phyloP scores from a whole-genome alignment of 30 jellyfish, hydroid and myxozoan species.

The Catostylus mosaicus region DNA sequence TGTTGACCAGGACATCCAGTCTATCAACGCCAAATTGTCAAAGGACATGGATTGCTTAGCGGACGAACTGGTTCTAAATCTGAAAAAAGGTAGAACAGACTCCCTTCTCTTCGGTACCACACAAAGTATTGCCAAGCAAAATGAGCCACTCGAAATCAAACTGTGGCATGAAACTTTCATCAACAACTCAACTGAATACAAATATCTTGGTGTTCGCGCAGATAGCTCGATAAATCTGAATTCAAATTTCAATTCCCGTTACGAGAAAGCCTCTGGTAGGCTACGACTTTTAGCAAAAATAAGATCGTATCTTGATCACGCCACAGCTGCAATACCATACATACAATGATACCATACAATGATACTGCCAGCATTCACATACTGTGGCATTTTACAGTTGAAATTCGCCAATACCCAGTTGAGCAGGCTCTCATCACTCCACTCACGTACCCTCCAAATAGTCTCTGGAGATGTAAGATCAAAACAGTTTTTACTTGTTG shows the following conservation, averaged over 20 bases:
- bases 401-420: too few species aligned
- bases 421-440: too few species aligned
- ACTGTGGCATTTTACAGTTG: too few species aligned
- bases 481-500: too few species aligned
- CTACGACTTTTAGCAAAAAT: too few species aligned
- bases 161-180: slow-evolving; percentile 60
- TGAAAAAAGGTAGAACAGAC: slow-evolving; percentile 36
- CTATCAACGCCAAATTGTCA: slow-evolving; percentile 61
- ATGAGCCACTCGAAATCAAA: slow-evolving; percentile 58
- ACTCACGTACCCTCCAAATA: too few species aligned
- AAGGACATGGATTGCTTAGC: slow-evolving; percentile 66
- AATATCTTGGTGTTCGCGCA: slow-evolving; percentile 65
- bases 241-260: slow-evolving; percentile 8
- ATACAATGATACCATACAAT: too few species aligned
- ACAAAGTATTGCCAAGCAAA: slow-evolving; percentile 58
- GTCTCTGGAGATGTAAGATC: too few species aligned
- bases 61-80: slow-evolving; percentile 47
- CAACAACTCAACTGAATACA: slow-evolving; percentile 63
- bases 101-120: slow-evolving; percentile 51
- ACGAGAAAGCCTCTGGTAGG: too few species aligned
- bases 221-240: slow-evolving; percentile 34
- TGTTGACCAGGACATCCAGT: slow-evolving; percentile 63
- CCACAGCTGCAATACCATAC: too few species aligned
- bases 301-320: too few species aligned
- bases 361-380: too few species aligned